A percentile compares a stretch with the other conserved stretches of the same genome.
Conservation (phyloP, 2,888 invertebrate genomes). For the Drosophila borborema region DNA sequence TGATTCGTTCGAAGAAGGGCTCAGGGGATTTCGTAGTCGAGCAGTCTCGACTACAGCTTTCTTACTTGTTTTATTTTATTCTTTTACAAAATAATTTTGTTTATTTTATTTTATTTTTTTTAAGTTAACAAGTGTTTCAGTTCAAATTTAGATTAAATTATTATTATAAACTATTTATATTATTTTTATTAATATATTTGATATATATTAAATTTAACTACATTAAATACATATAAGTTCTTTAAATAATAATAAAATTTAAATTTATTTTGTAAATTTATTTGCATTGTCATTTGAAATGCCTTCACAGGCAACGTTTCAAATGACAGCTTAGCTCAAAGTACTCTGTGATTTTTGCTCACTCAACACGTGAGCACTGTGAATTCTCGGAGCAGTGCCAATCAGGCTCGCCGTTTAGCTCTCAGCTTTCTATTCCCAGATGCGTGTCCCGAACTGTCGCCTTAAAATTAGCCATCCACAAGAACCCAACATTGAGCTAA, state of each 20-base stretch:
- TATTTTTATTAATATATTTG: neutral
- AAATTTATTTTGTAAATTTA: neutral
- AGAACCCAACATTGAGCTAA: conserved; percentile 59
- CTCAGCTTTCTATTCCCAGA: conserved; percentile 25
- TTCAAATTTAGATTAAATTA: no score
- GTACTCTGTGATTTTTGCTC: neutral
- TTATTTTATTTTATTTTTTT: no score
- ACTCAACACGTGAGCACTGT: neutral
- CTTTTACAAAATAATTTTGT: no score
- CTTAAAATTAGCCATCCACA: conserved; percentile 64
- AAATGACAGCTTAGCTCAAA: conserved; percentile 3
- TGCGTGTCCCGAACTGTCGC: conserved; percentile 42
- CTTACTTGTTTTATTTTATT: no score
- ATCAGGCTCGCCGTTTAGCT: conserved; percentile 17
- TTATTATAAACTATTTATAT: no score
- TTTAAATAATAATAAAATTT: neutral
- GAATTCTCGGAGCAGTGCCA: conserved; percentile 3
- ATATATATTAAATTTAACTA: neutral
- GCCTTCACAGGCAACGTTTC: neutral
- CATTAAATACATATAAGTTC: neutral
- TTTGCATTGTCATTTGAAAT: neutral
- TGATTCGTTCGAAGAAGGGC: no score
- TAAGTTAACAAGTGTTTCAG: no score
- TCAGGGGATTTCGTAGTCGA: no score
- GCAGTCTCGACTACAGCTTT: no score